A percentile compares a stretch with the other conserved stretches of the same genome.
Evolutionary conservation across 2,888 invertebrate genomes (phyloP).

Genomic region (Ariolimax columbianus): DNA sequence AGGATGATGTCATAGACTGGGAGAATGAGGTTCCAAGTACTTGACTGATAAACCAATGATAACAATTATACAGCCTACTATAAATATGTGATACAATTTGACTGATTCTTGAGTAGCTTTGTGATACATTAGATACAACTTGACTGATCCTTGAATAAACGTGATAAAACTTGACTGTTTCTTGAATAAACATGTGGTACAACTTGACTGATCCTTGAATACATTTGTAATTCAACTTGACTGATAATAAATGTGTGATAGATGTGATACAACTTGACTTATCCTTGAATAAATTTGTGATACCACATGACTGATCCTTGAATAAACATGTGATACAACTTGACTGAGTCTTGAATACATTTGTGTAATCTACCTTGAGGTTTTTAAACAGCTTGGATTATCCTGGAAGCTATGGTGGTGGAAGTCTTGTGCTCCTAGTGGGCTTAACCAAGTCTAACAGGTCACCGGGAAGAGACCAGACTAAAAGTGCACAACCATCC

Average conservation of each 20-base stretch:
- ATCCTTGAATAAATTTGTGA: not conserved
- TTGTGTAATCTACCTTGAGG: no score
- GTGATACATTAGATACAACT: not conserved
- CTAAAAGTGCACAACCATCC: no score
- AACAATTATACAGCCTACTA: not conserved
- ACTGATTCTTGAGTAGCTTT: not conserved
- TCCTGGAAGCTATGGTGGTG: no score
- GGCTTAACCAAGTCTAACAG: no score
- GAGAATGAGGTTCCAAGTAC: conserved; percentile 43
- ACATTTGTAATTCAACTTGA: not conserved
- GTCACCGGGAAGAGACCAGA: no score
- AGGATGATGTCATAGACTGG: conserved; percentile 54
- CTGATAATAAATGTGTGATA: not conserved
- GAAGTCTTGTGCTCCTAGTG: no score
- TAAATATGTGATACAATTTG: not conserved
- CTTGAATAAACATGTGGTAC: not conserved
- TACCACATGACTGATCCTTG: not conserved
- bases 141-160: not conserved
- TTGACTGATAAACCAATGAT: no score
- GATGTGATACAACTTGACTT: not conserved
- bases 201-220: no score
- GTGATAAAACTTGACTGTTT: not conserved
- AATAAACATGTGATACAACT: not conserved
- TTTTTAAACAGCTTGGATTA: no score
- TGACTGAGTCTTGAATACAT: no score